Conservation (phyloP, 2,797 vertebrate genomes). For the Esox masquinongy region DNA sequence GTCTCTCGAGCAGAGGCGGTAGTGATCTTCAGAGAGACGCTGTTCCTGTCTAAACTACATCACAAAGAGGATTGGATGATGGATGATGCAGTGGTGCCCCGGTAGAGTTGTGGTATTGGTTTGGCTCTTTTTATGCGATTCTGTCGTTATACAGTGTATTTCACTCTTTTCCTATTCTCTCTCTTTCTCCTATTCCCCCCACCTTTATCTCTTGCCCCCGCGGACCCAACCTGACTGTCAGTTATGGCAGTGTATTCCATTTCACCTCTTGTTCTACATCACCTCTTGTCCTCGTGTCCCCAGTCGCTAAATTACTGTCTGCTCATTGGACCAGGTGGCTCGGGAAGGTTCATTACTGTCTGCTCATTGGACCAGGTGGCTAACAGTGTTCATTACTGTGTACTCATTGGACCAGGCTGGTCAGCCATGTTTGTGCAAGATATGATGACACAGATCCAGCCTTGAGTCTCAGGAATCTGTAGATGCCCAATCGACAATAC, state of each 20-base stretch:
- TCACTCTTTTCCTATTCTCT: slow-evolving; percentile 37
- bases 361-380: too few relatives aligned
- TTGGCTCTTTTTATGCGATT: too few relatives aligned
- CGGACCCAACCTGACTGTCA: background rate
- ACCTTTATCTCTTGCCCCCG: background rate
- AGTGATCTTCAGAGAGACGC: slow-evolving; percentile 16
- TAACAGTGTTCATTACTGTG: too few relatives aligned
- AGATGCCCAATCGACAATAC: background rate
- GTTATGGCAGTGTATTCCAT: too few relatives aligned
- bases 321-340: too few relatives aligned
- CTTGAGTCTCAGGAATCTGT: background rate
- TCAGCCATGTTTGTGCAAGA: too few relatives aligned
- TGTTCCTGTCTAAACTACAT: background rate
- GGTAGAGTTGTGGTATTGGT: background rate
- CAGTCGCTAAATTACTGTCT: too few relatives aligned
- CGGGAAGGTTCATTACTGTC: too few relatives aligned
- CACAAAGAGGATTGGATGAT: slow-evolving; percentile 53
- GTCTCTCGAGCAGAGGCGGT: background rate
- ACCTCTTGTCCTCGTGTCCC: too few relatives aligned
- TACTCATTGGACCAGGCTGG: background rate
- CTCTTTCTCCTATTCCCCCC: slow-evolving; percentile 26
- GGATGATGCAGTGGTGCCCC: slow-evolving; percentile 38
- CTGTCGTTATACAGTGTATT: slow-evolving; percentile 10
- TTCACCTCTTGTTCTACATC: too few relatives aligned
- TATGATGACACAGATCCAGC: too few relatives aligned